These are phyloP conservation scores for Porites lutea DNA, from an alignment of 64 coral and sea anemone species.

Conservation along the genomic window DNA sequence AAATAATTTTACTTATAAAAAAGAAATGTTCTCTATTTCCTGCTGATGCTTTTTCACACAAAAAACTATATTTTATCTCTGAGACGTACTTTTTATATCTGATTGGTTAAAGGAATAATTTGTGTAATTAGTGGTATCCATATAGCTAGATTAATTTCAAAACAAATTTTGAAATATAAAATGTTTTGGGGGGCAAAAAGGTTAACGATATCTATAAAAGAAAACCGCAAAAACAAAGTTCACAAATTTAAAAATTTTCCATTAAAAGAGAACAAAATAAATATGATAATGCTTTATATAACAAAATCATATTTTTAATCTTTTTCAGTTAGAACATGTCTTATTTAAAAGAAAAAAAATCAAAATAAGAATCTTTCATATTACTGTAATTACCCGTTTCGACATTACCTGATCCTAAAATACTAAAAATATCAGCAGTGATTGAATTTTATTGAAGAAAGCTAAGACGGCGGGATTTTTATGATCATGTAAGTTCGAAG, in stretches of 20 bases:
- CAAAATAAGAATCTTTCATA: too few species aligned
- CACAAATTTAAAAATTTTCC: slow-evolving; percentile 25
- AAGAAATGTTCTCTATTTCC: not conserved
- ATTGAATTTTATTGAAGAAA: not conserved
- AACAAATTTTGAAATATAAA: slow-evolving; percentile 29
- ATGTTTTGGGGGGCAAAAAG: not conserved
- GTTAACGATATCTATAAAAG: slow-evolving; percentile 10
- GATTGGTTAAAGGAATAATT: not conserved
- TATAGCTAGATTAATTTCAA: not conserved
- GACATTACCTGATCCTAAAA: not conserved
- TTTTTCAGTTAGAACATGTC: not conserved
- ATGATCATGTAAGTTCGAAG: too few species aligned
- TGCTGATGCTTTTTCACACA: not conserved
- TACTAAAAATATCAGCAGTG: not conserved
- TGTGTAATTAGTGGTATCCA: not conserved
- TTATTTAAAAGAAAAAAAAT: not conserved
- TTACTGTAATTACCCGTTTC: not conserved
- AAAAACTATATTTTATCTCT: not conserved
- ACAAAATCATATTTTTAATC: not conserved
- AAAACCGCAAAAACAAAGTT: slow-evolving; percentile 3
- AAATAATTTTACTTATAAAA: not conserved
- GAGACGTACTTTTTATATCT: not conserved
- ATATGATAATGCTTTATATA: not conserved
- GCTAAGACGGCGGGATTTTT: too few species aligned
- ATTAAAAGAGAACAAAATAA: slow-evolving; percentile 11